Conservation (phyloP, 2,797 vertebrate genomes). For the Lagorchestes hirsutus region DNA sequence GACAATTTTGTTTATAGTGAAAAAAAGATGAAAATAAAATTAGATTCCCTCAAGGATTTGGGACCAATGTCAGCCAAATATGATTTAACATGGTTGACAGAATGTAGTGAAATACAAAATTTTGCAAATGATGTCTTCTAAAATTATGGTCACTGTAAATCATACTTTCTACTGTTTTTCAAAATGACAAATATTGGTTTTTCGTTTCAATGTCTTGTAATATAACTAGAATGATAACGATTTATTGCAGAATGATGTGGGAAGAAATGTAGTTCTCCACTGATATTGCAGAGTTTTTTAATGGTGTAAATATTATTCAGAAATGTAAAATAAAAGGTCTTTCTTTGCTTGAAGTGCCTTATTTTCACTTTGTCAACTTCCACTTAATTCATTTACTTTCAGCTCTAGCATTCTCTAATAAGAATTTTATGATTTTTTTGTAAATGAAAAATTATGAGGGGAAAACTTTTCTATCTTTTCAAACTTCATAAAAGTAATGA, state of each 20-base stretch:
- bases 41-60: not conserved
- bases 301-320: not conserved
- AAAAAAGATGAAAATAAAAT: slow-evolving; percentile 12
- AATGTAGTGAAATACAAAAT: not conserved
- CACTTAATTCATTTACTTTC: slow-evolving; percentile 20
- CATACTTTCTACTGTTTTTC: not conserved
- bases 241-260: not conserved
- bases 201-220: not conserved
- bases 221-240: not conserved
- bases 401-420: not conserved
- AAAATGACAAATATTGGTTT: not conserved
- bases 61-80: not conserved
- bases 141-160: not conserved
- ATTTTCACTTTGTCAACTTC: not conserved
- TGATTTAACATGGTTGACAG: not conserved
- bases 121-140: not conserved
- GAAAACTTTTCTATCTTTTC: slow-evolving; percentile 10
- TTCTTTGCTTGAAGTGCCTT: not conserved
- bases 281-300: not conserved
- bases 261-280: not conserved
- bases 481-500: slow-evolving; percentile 4
- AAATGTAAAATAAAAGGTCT: not conserved
- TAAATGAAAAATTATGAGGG: slow-evolving; percentile 21
- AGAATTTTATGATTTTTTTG: not conserved
- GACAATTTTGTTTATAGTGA: slow-evolving; percentile 9